Evolutionary conservation across 2,888 invertebrate species (phyloP), one percentile per base, ranked within the genome.

Genomic region (Steinernema carpocapsae): DNA sequence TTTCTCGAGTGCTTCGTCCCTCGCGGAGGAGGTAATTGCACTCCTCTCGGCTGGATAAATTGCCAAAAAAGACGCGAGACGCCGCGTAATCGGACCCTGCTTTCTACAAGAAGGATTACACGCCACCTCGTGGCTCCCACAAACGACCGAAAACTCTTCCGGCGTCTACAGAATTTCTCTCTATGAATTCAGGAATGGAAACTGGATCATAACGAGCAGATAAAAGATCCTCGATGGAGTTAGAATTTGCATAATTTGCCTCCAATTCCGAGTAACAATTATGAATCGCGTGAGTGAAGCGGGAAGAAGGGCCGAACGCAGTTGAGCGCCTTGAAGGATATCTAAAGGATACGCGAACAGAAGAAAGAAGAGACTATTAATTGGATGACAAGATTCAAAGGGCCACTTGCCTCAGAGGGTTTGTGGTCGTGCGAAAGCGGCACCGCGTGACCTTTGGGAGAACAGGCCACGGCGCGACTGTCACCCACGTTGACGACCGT

Each of bases 401-500:
- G 51, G 42, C 26, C 0, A 76, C 75, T 73, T 81, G 94, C 94
- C 91, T 95, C 94, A 88, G 95, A 94, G 48, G 97, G 97, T 90
- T 97, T 97, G 88, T 97, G 97, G 89, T 97, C 97, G 88, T 94
- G 94, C 0, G 96, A 95, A 7, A 97, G 90, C 94, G 95, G 82
- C 94, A 94, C 0, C 4, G 93, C 94, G 88, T 93, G 93, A 46
- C 95, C 95, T 86, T 92, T 92, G 70, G 91, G 91, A 89, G 95
- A 95, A 88, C 94, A 95, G 0, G 96, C 79, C 4, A 84, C 95
- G 37, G 95, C 97, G 79, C 97, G 91, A 0, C 96, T 96, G 88
- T 97, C 97, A 2, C 97, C 97, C 29, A 97, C 95, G 90, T 97
- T 97, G 17, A 95, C 96, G 32, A 97, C 95, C 79, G 93, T 92